phyloP scores from a whole-genome alignment of 2,797 vertebrate species.

The Silurus lanzhouensis region DNA sequence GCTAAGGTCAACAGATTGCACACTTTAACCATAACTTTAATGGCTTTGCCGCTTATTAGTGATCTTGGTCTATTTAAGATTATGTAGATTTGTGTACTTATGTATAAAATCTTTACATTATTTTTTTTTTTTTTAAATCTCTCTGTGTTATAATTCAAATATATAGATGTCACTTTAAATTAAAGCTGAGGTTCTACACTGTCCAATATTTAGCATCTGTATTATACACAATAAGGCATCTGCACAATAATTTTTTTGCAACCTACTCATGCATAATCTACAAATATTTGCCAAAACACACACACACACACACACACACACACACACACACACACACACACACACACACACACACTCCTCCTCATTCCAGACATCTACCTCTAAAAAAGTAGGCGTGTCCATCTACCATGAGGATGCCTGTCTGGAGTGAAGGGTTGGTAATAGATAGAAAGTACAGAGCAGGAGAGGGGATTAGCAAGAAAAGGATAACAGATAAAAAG shows the following conservation, averaged over 20 bases:
- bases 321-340: conserved; percentile 24
- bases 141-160: background rate
- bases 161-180: background rate
- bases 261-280: background rate
- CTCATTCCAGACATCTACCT: conserved; percentile 35
- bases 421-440: conserved; percentile 28
- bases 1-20: background rate
- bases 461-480: conserved; percentile 32
- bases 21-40: background rate
- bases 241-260: conserved; percentile 17
- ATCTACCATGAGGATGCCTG: conserved; percentile 8
- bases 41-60: background rate
- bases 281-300: conserved; percentile 2
- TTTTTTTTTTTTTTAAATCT: too few species aligned
- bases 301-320: conserved; percentile 31
- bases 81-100: background rate
- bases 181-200: background rate
- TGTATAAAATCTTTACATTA: background rate
- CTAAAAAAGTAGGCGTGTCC: conserved; percentile 21
- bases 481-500: conserved; percentile 27
- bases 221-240: conserved; percentile 5
- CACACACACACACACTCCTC: conserved; percentile 36
- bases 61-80: background rate
- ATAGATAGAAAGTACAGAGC: background rate
- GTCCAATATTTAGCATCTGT: background rate